Conservation (phyloP, 2,797 vertebrate genomes). For the Hapalemur alaotrensis region DNA sequence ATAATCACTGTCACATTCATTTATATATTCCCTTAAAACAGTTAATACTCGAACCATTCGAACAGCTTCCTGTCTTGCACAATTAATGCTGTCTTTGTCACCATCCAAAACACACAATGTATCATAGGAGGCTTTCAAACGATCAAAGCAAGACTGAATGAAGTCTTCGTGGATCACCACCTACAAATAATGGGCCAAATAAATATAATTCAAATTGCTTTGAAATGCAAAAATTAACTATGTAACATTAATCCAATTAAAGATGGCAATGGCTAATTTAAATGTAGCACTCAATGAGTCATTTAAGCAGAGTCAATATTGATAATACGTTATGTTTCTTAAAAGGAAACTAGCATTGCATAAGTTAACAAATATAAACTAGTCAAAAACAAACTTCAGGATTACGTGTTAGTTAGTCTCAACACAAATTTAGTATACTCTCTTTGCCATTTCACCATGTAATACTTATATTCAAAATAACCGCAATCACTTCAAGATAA, state of each 20-base stretch:
- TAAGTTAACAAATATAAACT: background rate
- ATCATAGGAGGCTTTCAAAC: constrained; percentile 98
- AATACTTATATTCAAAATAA: constrained; percentile 6
- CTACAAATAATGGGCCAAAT: constrained; percentile 81
- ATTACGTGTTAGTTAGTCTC: background rate
- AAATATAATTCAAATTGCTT: constrained; percentile 35
- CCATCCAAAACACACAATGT: constrained; percentile 98
- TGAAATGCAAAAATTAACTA: constrained; percentile 25
- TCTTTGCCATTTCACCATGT: background rate
- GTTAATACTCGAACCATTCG: constrained; percentile 99
- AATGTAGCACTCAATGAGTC: background rate
- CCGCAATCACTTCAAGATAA: background rate
- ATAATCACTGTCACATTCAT: constrained; percentile 99
- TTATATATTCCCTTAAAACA: constrained; percentile 98
- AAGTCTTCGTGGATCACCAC: constrained; percentile 99
- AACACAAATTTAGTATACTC: constrained; percentile 22
- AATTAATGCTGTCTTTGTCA: constrained; percentile 99
- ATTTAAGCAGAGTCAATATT: background rate
- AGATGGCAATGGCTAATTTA: background rate
- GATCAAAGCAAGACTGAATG: constrained; percentile 99
- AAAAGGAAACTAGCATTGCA: background rate
- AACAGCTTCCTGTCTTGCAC: constrained; percentile 98
- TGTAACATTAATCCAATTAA: background rate
- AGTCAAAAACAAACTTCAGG: background rate
- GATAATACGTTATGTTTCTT: background rate